Evolutionary conservation across 2,113 vertebrate species (phyloP).

Genomic region (Muntiacus muntjak): DNA sequence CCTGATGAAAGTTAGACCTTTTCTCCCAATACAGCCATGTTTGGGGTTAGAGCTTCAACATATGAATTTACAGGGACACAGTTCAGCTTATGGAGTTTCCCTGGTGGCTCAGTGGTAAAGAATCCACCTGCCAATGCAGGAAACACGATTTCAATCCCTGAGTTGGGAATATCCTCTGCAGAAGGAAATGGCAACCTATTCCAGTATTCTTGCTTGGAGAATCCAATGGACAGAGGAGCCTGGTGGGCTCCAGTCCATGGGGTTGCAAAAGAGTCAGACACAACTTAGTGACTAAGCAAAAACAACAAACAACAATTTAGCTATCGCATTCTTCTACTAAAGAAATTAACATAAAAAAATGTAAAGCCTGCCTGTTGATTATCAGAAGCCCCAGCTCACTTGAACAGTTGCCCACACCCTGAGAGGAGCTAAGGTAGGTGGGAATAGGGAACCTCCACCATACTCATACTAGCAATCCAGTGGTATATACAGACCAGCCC

Average conservation of each 20-base stretch:
- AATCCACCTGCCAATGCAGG: neutral
- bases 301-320: neutral
- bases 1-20: neutral
- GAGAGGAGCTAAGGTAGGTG: neutral
- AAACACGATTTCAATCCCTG: fast-evolving
- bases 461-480: neutral
- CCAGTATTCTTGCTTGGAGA: neutral
- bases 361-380: neutral
- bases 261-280: neutral
- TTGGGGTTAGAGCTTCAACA: neutral
- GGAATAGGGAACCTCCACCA: neutral
- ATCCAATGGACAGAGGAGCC: neutral
- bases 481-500: too few relatives aligned
- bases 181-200: neutral
- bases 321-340: neutral
- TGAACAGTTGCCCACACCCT: neutral
- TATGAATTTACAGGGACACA: neutral
- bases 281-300: neutral
- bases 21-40: neutral
- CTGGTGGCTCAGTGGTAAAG: neutral
- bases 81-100: neutral
- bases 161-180: neutral
- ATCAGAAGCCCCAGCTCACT: neutral
- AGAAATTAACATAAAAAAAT: neutral
- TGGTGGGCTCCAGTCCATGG: neutral